Evolutionary conservation across 2,797 vertebrate species (phyloP), one percentile per base, ranked within the genome.

Genomic region (Onychomys torridus): DNA sequence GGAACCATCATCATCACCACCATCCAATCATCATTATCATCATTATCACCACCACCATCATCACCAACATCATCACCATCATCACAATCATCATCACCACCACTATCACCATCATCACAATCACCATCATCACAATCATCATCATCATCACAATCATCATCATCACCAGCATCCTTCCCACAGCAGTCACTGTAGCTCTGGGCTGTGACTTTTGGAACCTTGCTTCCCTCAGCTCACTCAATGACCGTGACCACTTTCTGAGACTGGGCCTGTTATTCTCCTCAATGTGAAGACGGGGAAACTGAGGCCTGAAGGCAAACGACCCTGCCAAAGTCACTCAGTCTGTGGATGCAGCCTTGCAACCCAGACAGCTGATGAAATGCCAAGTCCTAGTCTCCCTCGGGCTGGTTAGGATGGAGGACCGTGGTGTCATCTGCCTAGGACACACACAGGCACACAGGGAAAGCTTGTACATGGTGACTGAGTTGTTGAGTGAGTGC

Each of bases 61-160:
- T 7, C 21, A n/a, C 11, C 11, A 59, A 0, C 9, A 6, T 12
- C 5, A 81, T 0, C 10, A 13, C 1, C n/a, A 37, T 37, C n/a
- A 37, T 3, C n/a, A n/a, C n/a, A 14, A 52, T 17, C 76, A 78
- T 4, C 27, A 49, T 0, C 76, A 78, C 0, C 16, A 32, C 2
- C 76, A 78, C 4, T 46, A 49, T 4, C 6, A n/a, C 17, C 34
- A 69, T 6, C 67, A 69, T 69, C 13, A 71, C 17, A 16, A 37
- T 14, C 10, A 76, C 21, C 6, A 76, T 27, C 73, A 43, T 2
- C 76, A 78, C 10, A 5, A 49, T 9, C 46, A 52, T 1, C 76
- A 17, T 52, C 14, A 49, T 78, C 76, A 78, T 27, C 73, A 76
- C 14, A 13, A 29, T 8, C 77, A 52, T 1, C 78, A 37, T 1